Evolutionary conservation across 2,797 vertebrate species (phyloP).

Genomic region (Phyllotis vaccarum): DNA sequence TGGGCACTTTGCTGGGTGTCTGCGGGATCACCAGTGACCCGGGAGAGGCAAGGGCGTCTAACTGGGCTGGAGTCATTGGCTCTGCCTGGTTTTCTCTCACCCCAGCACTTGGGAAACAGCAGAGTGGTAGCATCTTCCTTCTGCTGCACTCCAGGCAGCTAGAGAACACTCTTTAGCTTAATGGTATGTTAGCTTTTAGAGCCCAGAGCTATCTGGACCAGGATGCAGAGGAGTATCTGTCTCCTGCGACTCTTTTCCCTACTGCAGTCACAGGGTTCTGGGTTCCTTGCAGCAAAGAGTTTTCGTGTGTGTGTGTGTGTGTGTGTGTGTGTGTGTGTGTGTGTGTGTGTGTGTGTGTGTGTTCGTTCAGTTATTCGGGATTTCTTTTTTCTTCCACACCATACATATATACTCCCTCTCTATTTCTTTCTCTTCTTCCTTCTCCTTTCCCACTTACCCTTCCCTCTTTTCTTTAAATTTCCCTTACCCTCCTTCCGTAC

Average conservation of each 20-base stretch:
- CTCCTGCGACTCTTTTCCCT: neutral
- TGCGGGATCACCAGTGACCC: neutral
- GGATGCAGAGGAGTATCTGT: neutral
- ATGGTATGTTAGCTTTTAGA: slow-evolving; percentile 20
- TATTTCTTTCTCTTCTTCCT: neutral
- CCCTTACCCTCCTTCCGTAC: too few relatives aligned
- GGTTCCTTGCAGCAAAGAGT: slow-evolving; percentile 4
- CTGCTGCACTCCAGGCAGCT: slow-evolving; percentile 64
- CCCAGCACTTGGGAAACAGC: neutral
- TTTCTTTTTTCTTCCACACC: neutral
- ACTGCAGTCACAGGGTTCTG: slow-evolving; percentile 1
- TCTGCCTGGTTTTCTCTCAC: neutral
- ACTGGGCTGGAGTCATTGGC: neutral
- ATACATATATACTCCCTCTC: neutral
- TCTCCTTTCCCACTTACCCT: neutral
- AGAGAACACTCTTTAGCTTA: slow-evolving; percentile 27
- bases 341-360: neutral
- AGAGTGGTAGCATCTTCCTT: slow-evolving; percentile 30
- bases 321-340: too few relatives aligned
- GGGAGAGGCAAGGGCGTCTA: neutral
- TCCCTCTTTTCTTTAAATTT: neutral
- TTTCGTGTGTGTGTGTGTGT: neutral
- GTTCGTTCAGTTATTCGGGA: neutral
- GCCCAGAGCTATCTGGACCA: slow-evolving; percentile 11
- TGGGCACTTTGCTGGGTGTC: neutral